These are phyloP conservation scores for Drosophila dives DNA, from an alignment of 2,888 invertebrate species.

Conservation along the genomic window DNA sequence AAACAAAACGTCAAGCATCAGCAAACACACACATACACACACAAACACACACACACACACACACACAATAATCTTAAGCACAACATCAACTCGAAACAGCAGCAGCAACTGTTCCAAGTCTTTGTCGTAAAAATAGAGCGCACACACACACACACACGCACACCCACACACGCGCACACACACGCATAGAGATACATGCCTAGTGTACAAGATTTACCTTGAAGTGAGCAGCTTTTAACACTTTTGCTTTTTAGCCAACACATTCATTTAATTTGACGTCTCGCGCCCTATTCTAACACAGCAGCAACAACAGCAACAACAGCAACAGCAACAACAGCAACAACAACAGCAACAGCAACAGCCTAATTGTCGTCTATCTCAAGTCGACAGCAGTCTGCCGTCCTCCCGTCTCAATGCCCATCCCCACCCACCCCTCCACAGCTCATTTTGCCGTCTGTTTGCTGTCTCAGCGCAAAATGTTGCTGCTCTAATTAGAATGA, in stretches of 20 bases:
- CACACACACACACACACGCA: conserved; percentile 25
- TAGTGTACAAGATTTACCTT: conserved; percentile 66
- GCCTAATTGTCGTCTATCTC: conserved; percentile 78
- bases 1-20: conserved; percentile 69
- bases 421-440: not conserved
- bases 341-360: conserved; percentile 14
- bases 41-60: conserved; percentile 18
- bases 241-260: conserved; percentile 67
- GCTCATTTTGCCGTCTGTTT: conserved; percentile 55
- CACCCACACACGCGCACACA: conserved; percentile 8
- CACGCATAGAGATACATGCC: conserved; percentile 9
- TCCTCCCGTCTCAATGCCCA: not conserved
- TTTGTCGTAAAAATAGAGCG: conserved; percentile 50
- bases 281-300: conserved; percentile 25
- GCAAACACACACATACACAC: conserved; percentile 40
- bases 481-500: conserved; percentile 80
- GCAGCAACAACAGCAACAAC: conserved; percentile 12
- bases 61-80: conserved; percentile 42
- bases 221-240: conserved; percentile 78
- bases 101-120: conserved; percentile 20
- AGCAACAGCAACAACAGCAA: conserved; percentile 43
- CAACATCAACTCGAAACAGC: conserved; percentile 25
- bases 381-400: conserved; percentile 50
- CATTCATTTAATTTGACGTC: conserved; percentile 75
- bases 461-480: conserved; percentile 77